Conservation (phyloP, 2,888 invertebrate species). For the Hoplodrina blanda region DNA sequence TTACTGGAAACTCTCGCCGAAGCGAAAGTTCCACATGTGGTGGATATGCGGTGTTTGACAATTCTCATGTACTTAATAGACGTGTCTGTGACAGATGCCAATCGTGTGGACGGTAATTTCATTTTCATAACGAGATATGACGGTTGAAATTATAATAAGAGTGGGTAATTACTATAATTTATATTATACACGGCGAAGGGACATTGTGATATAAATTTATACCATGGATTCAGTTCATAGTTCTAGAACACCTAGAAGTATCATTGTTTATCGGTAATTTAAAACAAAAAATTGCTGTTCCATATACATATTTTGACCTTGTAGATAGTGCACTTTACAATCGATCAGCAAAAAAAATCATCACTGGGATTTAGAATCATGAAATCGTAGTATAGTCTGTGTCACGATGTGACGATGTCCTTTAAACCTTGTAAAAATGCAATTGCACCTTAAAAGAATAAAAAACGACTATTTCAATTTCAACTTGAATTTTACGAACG, state of each 20-base stretch:
- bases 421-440: neutral
- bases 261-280: too few relatives aligned
- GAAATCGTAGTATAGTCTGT: too few relatives aligned
- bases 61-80: conserved; percentile 56
- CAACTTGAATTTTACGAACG: conserved; percentile 18
- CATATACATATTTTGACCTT: too few relatives aligned
- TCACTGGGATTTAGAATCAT: too few relatives aligned
- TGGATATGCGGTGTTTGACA: conserved; percentile 63
- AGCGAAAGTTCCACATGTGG: conserved; percentile 82
- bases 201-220: too few relatives aligned
- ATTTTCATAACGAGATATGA: conserved; percentile 43
- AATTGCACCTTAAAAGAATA: neutral
- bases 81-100: conserved; percentile 54
- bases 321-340: too few relatives aligned
- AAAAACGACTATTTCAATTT: conserved; percentile 7
- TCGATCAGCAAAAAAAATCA: too few relatives aligned
- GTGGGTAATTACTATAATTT: conserved; percentile 20
- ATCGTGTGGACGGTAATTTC: conserved; percentile 41
- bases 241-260: too few relatives aligned
- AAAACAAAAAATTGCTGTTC: too few relatives aligned
- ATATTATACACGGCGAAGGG: neutral
- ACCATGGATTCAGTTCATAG: too few relatives aligned
- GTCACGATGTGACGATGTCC: too few relatives aligned
- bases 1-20: conserved; percentile 80
- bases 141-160: conserved; percentile 45